These are phyloP conservation scores for Euura saliciscinereae DNA, from an alignment of 1,140 invertebrate genomes.

Conservation along the genomic window DNA sequence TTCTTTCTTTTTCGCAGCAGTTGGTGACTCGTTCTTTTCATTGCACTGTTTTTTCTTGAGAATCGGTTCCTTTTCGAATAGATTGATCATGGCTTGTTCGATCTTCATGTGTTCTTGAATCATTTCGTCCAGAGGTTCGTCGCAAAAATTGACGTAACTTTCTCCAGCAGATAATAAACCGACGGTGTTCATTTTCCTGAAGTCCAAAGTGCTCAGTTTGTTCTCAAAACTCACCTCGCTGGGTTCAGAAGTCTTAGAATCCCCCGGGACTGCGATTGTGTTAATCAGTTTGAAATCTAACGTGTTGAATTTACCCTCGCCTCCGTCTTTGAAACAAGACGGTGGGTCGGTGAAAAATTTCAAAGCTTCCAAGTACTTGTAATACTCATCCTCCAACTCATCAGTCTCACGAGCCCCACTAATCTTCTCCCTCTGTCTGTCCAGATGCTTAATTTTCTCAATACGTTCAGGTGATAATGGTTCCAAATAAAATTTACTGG, in stretches of 20 bases:
- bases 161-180: constrained; percentile 36
- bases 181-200: constrained; percentile 52
- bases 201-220: constrained; percentile 49
- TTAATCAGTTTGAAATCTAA: constrained; percentile 53
- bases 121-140: constrained; percentile 16
- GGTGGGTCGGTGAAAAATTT: constrained; percentile 48
- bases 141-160: constrained; percentile 12
- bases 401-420: background rate
- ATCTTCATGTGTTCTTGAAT: constrained; percentile 33
- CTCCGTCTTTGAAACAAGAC: constrained; percentile 27
- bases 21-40: constrained; percentile 18
- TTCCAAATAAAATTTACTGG: constrained; percentile 16
- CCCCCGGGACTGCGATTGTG: constrained; percentile 45
- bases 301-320: constrained; percentile 43
- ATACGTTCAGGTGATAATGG: constrained; percentile 8
- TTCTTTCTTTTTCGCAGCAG: constrained; percentile 21
- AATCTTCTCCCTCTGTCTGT: background rate
- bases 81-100: constrained; percentile 38
- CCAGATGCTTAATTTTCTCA: background rate
- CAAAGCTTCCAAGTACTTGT: constrained; percentile 43
- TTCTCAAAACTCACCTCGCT: constrained; percentile 35
- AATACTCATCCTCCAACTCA: constrained; percentile 38
- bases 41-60: constrained; percentile 29
- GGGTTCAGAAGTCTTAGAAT: constrained; percentile 20
- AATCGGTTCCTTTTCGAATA: constrained; percentile 36